Conservation (phyloP, 2,113 vertebrate genomes). For the Sander vitreus region DNA sequence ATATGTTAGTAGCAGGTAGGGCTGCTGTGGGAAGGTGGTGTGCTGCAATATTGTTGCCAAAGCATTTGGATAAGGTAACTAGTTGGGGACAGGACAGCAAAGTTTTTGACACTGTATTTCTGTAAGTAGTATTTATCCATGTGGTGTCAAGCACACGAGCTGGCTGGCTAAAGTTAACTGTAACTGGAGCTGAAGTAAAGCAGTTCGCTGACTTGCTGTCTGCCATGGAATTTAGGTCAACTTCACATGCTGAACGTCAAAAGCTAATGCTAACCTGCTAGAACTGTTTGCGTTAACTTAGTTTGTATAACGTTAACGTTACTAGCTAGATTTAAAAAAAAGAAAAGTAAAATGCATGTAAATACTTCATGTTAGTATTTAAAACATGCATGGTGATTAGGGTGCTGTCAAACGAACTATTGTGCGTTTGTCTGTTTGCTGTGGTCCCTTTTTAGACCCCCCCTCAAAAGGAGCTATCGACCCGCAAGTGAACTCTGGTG, state of each 20-base stretch:
- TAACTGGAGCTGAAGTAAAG: not conserved
- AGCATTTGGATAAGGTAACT: slow-evolving; percentile 61
- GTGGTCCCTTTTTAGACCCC: not conserved
- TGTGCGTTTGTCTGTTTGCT: not conserved
- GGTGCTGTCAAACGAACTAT: not conserved
- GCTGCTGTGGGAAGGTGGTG: not conserved
- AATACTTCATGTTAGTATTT: not conserved
- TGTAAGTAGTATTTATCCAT: not conserved
- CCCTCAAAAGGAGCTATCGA: not conserved
- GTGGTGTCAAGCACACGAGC: not conserved
- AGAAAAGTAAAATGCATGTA: not conserved
- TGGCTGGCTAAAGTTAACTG: too few relatives aligned
- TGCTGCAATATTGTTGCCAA: not conserved
- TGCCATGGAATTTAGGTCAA: not conserved
- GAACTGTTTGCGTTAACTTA: not conserved
- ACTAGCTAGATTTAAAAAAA: too few relatives aligned
- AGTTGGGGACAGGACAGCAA: not conserved
- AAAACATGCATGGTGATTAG: not conserved
- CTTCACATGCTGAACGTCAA: slow-evolving; percentile 6
- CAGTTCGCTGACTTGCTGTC: not conserved
- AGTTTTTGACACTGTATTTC: not conserved
- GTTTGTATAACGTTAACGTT: not conserved
- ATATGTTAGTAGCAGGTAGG: slow-evolving; percentile 2
- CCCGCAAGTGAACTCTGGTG: slow-evolving; percentile 6
- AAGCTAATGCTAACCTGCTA: slow-evolving; percentile 23